phyloP scores from a whole-genome alignment of 2,888 invertebrate species.

The Latrodectus elegans region DNA sequence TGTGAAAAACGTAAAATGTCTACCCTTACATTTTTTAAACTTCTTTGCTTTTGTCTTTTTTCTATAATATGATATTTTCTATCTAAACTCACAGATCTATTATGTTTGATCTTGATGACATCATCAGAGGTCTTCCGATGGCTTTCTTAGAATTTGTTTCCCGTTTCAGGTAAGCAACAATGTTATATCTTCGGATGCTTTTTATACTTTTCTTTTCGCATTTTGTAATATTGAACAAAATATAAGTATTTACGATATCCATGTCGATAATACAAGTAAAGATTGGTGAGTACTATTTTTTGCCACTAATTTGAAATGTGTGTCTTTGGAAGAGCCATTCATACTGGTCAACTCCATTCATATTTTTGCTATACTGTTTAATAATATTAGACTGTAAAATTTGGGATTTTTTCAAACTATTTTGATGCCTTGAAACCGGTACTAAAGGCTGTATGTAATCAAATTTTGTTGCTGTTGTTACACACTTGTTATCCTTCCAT shows the following conservation, averaged over 20 bases:
- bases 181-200: no score
- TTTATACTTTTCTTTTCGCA: conserved; percentile 7
- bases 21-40: no score
- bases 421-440: background rate
- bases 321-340: background rate
- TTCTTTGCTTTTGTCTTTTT: conserved; percentile 1
- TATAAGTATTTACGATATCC: conserved; percentile 20
- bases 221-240: conserved; percentile 23
- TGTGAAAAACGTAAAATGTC: no score
- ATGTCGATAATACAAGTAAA: background rate
- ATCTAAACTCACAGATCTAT: no score
- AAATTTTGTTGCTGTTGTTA: background rate
- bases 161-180: conserved; percentile 12
- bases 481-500: background rate
- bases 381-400: no score
- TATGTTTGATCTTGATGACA: no score
- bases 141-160: conserved; percentile 23
- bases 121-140: background rate
- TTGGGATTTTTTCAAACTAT: conserved; percentile 8
- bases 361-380: no score
- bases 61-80: background rate
- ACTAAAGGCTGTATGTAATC: conserved; percentile 17
- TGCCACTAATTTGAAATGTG: background rate
- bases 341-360: background rate
- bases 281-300: conserved; percentile 6